A percentile compares a stretch with the other conserved stretches of the same genome.
phyloP scores from a whole-genome alignment of 2,888 invertebrate genomes.

The Meiosimyza decipiens region DNA sequence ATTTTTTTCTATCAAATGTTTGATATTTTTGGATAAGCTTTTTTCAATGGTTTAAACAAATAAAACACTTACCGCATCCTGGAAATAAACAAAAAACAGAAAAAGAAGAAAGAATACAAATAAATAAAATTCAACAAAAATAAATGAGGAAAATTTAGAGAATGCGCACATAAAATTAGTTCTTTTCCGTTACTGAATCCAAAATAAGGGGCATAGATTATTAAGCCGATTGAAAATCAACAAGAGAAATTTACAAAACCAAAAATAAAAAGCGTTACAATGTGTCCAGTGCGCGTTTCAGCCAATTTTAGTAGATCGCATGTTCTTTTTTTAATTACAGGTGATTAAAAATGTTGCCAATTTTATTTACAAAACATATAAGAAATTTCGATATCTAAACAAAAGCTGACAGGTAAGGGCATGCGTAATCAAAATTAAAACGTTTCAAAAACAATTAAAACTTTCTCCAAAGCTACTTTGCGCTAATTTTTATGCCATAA shows the following conservation, averaged over 20 bases:
- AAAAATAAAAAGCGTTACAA: not conserved
- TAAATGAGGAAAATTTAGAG: slow-evolving; percentile 49
- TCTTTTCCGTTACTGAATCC: slow-evolving; percentile 34
- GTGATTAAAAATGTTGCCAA: slow-evolving; percentile 22
- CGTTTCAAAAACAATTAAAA: not conserved
- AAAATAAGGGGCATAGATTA: slow-evolving; percentile 9
- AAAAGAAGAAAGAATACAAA: slow-evolving; percentile 50
- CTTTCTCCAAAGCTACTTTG: slow-evolving; percentile 1
- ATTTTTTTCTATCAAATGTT: slow-evolving; percentile 28
- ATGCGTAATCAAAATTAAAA: slow-evolving; percentile 24
- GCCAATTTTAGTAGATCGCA: not conserved
- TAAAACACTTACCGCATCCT: slow-evolving; percentile 67
- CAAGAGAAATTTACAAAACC: not conserved
- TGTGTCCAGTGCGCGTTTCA: slow-evolving; percentile 4
- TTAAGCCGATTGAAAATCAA: not conserved
- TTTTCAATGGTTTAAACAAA: slow-evolving; percentile 30
- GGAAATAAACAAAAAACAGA: slow-evolving; percentile 64
- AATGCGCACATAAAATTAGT: slow-evolving; percentile 27
- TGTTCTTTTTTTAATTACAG: not conserved
- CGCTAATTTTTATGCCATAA: not conserved
- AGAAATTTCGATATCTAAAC: not conserved
- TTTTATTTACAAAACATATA: slow-evolving; percentile 18
- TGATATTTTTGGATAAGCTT: slow-evolving; percentile 25
- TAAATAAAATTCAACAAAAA: slow-evolving; percentile 50
- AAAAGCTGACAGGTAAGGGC: slow-evolving; percentile 1